These are phyloP conservation scores for Spodoptera exigua DNA, from an alignment of 2,888 invertebrate species.

Conservation along the genomic window DNA sequence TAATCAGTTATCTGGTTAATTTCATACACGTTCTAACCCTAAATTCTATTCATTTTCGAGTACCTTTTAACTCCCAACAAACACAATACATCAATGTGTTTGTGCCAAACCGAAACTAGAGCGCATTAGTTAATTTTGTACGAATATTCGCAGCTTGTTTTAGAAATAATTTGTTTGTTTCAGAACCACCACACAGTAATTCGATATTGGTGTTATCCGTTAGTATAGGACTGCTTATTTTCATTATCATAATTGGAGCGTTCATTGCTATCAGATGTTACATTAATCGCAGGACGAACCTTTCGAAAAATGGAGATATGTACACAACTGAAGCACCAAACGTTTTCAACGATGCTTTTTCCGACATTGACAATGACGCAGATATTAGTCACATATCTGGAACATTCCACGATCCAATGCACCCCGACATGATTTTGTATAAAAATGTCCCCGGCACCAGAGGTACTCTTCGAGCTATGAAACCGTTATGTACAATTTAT, in stretches of 20 bases:
- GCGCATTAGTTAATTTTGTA: conserved; percentile 40
- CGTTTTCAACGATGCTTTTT: conserved; percentile 80
- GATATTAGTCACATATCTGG: conserved; percentile 85
- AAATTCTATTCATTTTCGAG: conserved; percentile 28
- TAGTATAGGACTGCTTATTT: conserved; percentile 65
- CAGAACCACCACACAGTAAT: conserved; percentile 61
- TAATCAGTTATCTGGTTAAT: no score
- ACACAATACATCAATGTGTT: conserved; percentile 44
- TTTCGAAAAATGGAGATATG: conserved; percentile 83
- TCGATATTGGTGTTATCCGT: conserved; percentile 67
- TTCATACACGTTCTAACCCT: conserved; percentile 9
- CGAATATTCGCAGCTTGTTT: conserved; percentile 28
- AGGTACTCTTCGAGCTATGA: conserved; percentile 82
- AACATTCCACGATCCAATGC: conserved; percentile 83
- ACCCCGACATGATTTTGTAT: conserved; percentile 86
- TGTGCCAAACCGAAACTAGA: conserved; percentile 35
- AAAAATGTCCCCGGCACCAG: conserved; percentile 78
- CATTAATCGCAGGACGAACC: conserved; percentile 64
- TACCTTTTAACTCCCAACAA: conserved; percentile 42
- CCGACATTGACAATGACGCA: conserved; percentile 83
- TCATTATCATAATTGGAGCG: conserved; percentile 65
- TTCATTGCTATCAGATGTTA: conserved; percentile 73
- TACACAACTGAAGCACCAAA: conserved; percentile 84
- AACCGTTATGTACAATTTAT: conserved; percentile 83
- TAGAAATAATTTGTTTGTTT: conserved; percentile 55